Evolutionary conservation across 2,797 vertebrate species (phyloP).

Genomic region (Betta splendens): DNA sequence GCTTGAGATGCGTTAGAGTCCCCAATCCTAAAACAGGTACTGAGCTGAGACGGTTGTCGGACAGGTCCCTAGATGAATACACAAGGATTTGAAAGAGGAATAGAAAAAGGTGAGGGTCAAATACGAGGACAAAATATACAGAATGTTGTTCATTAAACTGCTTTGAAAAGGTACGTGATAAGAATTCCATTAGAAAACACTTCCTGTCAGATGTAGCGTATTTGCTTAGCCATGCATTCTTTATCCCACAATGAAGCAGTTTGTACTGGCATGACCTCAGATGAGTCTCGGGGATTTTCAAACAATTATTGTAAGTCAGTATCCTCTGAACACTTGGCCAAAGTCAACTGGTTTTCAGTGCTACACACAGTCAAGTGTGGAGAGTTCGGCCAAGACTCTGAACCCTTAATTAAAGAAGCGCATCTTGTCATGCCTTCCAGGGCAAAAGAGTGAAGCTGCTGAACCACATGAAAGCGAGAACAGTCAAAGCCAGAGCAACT

Average conservation of each 20-base stretch:
- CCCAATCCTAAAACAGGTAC: slow-evolving; percentile 87
- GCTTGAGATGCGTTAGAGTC: slow-evolving; percentile 90
- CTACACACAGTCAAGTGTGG: slow-evolving; percentile 13
- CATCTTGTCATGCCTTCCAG: slow-evolving; percentile 5
- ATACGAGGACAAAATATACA: slow-evolving; percentile 22
- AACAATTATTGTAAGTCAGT: slow-evolving; percentile 44
- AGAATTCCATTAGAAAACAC: slow-evolving; percentile 38
- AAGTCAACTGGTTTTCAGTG: slow-evolving; percentile 36
- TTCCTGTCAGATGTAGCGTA: slow-evolving; percentile 48
- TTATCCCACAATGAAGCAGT: slow-evolving; percentile 47
- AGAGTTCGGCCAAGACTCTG: slow-evolving; percentile 26
- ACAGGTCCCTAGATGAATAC: slow-evolving; percentile 84
- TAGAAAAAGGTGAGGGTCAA: slow-evolving; percentile 7
- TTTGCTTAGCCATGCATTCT: slow-evolving; percentile 50
- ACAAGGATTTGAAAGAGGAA: slow-evolving; percentile 18
- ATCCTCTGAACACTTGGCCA: slow-evolving; percentile 41
- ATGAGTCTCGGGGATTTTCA: slow-evolving; percentile 30
- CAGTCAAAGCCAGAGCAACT: background rate
- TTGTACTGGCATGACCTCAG: slow-evolving; percentile 53
- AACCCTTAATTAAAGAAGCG: slow-evolving; percentile 44
- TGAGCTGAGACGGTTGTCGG: slow-evolving; percentile 84
- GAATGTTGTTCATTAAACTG: slow-evolving; percentile 18
- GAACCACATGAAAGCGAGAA: slow-evolving; percentile 21
- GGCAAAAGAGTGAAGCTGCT: slow-evolving; percentile 5
- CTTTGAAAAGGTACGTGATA: slow-evolving; percentile 34